These are phyloP conservation scores for Linurgus olivaceus DNA, from an alignment of 2,797 vertebrate genomes.

Conservation along the genomic window DNA sequence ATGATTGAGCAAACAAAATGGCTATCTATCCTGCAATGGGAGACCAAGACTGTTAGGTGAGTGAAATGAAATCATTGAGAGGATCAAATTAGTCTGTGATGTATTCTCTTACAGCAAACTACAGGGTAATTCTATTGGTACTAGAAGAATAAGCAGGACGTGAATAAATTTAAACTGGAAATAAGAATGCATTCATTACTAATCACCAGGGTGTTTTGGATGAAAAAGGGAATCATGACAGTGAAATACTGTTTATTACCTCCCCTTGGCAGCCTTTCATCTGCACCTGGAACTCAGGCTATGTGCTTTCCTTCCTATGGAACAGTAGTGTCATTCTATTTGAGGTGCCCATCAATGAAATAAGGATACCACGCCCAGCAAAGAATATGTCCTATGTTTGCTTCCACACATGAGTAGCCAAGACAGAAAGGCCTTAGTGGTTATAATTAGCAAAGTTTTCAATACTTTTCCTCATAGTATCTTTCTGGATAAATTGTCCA, in stretches of 20 bases:
- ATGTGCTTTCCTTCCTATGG: neutral
- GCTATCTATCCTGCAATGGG: neutral
- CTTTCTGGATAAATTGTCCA: neutral
- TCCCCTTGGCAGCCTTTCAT: neutral
- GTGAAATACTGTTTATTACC: neutral
- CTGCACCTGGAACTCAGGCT: neutral
- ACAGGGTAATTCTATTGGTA: neutral
- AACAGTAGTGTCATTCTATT: neutral
- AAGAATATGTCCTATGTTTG: neutral
- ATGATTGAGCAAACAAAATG: neutral
- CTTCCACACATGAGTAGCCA: neutral
- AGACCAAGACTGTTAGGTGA: neutral
- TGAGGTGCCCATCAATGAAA: neutral
- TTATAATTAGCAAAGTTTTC: neutral
- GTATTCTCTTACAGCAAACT: neutral
- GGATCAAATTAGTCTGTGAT: neutral
- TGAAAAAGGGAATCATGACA: neutral
- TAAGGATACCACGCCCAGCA: neutral
- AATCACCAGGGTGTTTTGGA: neutral
- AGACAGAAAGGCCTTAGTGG: neutral
- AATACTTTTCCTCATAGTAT: neutral
- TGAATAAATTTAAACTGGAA: neutral
- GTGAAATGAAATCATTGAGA: neutral
- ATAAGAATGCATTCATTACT: neutral
- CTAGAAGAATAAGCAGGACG: neutral